Evolutionary conservation across 1,140 invertebrate genomes (phyloP).

Genomic region (Cepaea nemoralis): DNA sequence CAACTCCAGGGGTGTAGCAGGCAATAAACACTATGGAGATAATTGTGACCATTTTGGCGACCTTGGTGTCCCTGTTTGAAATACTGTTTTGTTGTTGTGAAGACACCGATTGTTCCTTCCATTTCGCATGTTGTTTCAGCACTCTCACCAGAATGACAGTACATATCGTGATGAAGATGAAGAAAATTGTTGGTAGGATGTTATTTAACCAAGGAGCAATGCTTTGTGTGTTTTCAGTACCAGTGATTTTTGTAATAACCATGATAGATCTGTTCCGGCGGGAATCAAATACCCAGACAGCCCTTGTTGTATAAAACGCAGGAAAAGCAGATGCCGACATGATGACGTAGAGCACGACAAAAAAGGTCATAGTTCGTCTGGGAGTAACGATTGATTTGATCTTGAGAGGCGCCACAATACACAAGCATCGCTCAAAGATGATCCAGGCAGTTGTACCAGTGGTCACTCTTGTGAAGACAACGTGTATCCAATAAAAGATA

Average conservation of each 20-base stretch:
- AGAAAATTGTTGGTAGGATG: conserved; percentile 3
- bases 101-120: neutral
- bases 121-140: neutral
- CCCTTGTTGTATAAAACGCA: neutral
- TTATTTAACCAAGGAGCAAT: neutral
- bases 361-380: neutral
- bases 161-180: neutral
- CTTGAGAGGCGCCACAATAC: neutral
- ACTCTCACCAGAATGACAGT: neutral
- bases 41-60: neutral
- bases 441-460: neutral
- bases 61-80: neutral
- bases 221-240: neutral
- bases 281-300: conserved; percentile 2
- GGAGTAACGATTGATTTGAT: conserved; percentile 16
- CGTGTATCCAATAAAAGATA: neutral
- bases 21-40: neutral
- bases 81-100: too few relatives aligned
- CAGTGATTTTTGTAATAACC: neutral
- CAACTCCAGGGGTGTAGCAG: neutral
- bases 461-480: neutral
- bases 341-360: neutral
- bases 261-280: neutral
- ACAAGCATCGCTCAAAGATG: conserved; percentile 2
- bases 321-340: neutral